phyloP scores from a whole-genome alignment of 2,797 vertebrate genomes.

The Anguilla megastoma region DNA sequence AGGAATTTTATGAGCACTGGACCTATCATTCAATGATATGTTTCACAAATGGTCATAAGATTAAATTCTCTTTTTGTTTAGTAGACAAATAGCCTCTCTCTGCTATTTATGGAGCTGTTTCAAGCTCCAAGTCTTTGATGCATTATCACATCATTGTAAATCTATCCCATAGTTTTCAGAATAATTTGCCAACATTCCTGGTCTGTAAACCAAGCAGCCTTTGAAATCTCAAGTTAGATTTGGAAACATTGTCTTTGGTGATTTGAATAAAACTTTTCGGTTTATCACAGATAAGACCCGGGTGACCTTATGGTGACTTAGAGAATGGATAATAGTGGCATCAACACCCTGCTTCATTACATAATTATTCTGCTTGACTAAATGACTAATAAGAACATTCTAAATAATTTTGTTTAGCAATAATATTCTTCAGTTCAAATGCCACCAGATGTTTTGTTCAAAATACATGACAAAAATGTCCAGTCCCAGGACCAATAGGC shows the following conservation, averaged over 20 bases:
- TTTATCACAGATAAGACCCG: background rate
- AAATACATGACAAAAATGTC: background rate
- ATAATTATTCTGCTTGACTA: background rate
- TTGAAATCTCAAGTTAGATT: background rate
- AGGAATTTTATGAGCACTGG: background rate
- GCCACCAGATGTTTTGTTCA: background rate
- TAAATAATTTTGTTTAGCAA: background rate
- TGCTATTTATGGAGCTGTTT: background rate
- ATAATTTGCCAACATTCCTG: background rate
- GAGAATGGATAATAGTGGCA: background rate
- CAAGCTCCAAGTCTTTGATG: background rate
- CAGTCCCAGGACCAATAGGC: slow-evolving; percentile 39
- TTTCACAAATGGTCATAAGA: background rate
- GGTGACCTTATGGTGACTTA: background rate
- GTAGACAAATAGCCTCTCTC: background rate
- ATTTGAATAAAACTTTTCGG: background rate
- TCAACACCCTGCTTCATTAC: background rate
- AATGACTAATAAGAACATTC: background rate
- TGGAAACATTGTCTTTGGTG: background rate
- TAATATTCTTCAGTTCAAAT: background rate
- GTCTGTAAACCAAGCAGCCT: background rate
- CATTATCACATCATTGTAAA: background rate
- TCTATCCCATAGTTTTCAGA: background rate
- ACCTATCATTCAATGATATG: background rate
- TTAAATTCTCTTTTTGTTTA: background rate